Evolutionary conservation across 92 coral and sea anemone genomes (phyloP), one percentile per base, ranked within the genome.

Genomic region (Desmophyllum pertusum): DNA sequence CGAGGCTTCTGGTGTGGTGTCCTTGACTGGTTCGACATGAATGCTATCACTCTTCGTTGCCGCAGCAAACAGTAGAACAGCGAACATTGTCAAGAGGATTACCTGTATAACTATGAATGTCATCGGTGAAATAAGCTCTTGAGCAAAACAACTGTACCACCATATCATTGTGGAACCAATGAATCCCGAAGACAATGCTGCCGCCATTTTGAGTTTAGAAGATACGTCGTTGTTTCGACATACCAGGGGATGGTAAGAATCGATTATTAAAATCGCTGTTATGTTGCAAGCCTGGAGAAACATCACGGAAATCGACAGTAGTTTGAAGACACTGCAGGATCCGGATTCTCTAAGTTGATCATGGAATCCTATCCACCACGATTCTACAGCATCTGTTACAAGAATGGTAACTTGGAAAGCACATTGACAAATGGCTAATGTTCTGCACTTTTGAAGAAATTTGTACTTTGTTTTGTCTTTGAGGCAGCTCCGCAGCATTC

Each of bases 401-500:
- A 43, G 61, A 73, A 43, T 27, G 5, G 40, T 46, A 29, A 27
- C 59, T 73, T 73, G 59, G 23, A 11, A 27, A 73, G 19, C 40
- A 14, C 31, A 46, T 62, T 73, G 78, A 4, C 10, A 73, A 23
- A 42, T 27, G 30, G 18, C 13, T 18, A 25, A 14, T 39, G 59
- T 4, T 45, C 55, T 73, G 61, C 70, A 64, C 13, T 64, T 64
- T 31, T 64, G 70, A 64, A 64, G 37, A 64, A 64, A 64, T 23
- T 1, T 42, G 39, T 27, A 46, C n/a, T 45, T 45, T 15, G 19
- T 27, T 73, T 73, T 29, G 6, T 73, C 50, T 15, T 18, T 45
- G 57, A 73, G 29, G 77, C 77, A 73, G 4, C 55, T 45, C 50
- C 3, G 17, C n/a, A 73, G 38, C 61, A 45, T 45, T 45, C 77